Evolutionary conservation across 2,888 invertebrate genomes (phyloP), one percentile per base, ranked within the genome.

Genomic region (Lumbricus terrestris): DNA sequence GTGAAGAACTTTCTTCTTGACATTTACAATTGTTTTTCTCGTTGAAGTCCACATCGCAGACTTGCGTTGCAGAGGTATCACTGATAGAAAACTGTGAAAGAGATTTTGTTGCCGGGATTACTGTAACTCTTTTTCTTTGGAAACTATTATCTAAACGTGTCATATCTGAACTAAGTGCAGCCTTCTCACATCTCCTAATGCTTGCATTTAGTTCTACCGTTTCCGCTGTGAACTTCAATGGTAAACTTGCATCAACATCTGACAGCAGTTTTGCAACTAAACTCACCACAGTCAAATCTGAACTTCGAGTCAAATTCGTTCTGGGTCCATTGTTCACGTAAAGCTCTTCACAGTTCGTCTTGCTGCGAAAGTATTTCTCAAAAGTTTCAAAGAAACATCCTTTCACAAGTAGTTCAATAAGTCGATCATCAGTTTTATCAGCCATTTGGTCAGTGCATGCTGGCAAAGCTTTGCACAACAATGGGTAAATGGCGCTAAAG

Each of bases 311-410:
- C 69, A n/a, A 69, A n/a, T 69, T 69, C n/a, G 16, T n/a, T n/a
- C 29, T 69, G 8, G 0, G 69, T 69, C 8, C 69, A 13, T 69
- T 69, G 29, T 29, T 69, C n/a, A 11, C 29, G 13, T n/a, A 8
- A n/a, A n/a, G n/a, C n/a, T 69, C n/a, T 69, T 69, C 69, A 69
- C 69, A 69, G n/a, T n/a, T n/a, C 69, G n/a, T 11, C 69, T n/a
- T 69, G n/a, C 29, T n/a, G 69, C n/a, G n/a, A n/a, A 69, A 69
- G 69, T 69, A 69, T 69, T 69, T 69, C 69, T 69, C 69, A 8
- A 69, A 69, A 69, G 69, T n/a, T 69, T 69, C 69, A n/a, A 69
- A 69, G 69, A 69, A 69, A 69, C 69, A 69, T n/a, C 69, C 69
- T 69, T 69, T 69, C 69, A n/a, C 69, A 69, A 69, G 69, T 69